Percentiles rank a stretch among this genome's conserved stretches.
Conservation (phyloP, 2,113 vertebrate genomes). For the Nothobranchius kuhntae region DNA sequence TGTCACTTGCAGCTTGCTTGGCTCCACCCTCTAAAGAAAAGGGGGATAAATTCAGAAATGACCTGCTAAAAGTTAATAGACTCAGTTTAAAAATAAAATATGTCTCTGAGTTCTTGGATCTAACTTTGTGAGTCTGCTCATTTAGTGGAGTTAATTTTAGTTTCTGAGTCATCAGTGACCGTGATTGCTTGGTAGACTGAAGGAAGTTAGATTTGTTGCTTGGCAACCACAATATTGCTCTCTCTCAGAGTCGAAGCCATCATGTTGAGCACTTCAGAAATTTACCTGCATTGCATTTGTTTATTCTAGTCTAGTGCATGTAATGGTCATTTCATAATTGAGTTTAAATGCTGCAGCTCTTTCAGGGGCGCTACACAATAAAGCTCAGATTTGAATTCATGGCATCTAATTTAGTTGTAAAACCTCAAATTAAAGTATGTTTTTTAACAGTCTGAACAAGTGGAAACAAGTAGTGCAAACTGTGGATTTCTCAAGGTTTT, state of each 20-base stretch:
- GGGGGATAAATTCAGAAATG: constrained; percentile 13
- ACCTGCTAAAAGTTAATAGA: constrained; percentile 8
- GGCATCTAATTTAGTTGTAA: not conserved
- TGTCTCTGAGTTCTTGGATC: not conserved
- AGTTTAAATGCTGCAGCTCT: constrained; percentile 19
- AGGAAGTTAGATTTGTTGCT: constrained; percentile 38
- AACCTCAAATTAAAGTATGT: not conserved
- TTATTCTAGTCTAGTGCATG: constrained; percentile 14
- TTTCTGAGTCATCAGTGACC: constrained; percentile 16
- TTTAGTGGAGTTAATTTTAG: constrained; percentile 13
- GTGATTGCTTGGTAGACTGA: constrained; percentile 3
- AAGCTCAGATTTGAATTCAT: not conserved
- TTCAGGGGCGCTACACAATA: not conserved
- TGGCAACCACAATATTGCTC: constrained; percentile 29
- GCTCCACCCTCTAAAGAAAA: not conserved
- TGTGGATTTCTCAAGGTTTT: not conserved
- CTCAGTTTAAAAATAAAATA: not conserved
- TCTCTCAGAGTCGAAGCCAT: constrained; percentile 16
- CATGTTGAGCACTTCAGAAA: constrained; percentile 18
- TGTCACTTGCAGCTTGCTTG: constrained; percentile 17
- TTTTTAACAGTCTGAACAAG: too few relatives aligned
- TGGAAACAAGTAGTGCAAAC: too few relatives aligned
- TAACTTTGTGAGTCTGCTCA: constrained; percentile 1
- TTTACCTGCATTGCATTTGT: constrained; percentile 16
- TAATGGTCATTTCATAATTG: constrained; percentile 15